Percentiles rank a stretch among this genome's conserved stretches.
phyloP scores from a whole-genome alignment of 1,140 invertebrate species.

The Muscidifurax raptorellus region DNA sequence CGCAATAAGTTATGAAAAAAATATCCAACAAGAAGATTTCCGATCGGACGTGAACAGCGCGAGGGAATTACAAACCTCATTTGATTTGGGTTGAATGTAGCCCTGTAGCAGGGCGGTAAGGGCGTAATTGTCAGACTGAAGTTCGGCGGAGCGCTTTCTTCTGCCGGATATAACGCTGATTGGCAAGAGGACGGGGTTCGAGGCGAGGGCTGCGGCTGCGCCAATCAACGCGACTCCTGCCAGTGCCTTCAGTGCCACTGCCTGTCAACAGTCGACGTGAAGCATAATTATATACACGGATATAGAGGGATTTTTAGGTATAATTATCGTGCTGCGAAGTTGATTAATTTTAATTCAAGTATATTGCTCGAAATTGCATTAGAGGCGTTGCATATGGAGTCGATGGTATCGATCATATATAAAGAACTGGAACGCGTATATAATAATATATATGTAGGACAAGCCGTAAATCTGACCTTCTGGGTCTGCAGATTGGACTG shows the following conservation, averaged over 20 bases:
- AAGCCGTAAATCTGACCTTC: constrained; percentile 30
- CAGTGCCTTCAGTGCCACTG: constrained; percentile 80
- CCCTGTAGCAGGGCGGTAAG: constrained; percentile 57
- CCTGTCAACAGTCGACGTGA: constrained; percentile 60
- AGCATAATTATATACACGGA: too few species aligned
- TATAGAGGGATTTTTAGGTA: too few species aligned
- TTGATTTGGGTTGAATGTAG: constrained; percentile 60
- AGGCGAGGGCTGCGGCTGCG: constrained; percentile 84
- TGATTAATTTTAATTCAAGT: too few species aligned
- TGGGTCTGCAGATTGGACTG: constrained; percentile 38
- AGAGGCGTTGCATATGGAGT: too few species aligned
- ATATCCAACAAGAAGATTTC: too few species aligned
- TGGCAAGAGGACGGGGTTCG: constrained; percentile 85
- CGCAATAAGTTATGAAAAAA: too few species aligned
- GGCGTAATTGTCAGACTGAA: constrained; percentile 35
- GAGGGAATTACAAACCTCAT: constrained; percentile 46
- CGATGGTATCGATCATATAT: too few species aligned
- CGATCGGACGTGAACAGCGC: not conserved
- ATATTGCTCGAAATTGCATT: too few species aligned
- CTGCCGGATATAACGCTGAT: constrained; percentile 82
- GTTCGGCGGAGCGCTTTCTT: constrained; percentile 58
- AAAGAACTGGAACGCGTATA: too few species aligned
- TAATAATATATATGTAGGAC: too few species aligned
- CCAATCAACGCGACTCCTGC: constrained; percentile 87
- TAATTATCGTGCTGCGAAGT: too few species aligned